Evolutionary conservation across 2,888 invertebrate species (phyloP).

Genomic region (Drosophila gaucha): DNA sequence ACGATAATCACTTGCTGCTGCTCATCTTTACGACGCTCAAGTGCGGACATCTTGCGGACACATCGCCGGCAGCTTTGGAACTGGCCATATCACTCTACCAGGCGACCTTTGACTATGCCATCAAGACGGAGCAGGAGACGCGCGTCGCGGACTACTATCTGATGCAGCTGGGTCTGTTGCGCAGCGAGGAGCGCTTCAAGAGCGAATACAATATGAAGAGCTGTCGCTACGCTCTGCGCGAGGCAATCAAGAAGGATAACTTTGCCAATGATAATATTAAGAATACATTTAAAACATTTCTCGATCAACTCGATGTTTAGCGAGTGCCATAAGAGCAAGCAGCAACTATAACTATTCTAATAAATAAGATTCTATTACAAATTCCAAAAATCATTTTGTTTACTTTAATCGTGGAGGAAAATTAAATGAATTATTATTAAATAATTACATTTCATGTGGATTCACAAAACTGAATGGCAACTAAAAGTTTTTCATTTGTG

Average conservation of each 20-base stretch:
- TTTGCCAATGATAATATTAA: conserved; percentile 81
- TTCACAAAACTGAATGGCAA: too few species aligned
- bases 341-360: conserved; percentile 7
- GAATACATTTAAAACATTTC: conserved; percentile 80
- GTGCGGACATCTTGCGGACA: conserved; percentile 80
- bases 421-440: neutral
- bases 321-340: neutral
- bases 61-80: conserved; percentile 80
- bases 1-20: conserved; percentile 81
- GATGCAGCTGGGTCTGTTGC: conserved; percentile 82
- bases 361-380: conserved; percentile 22
- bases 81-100: conserved; percentile 78
- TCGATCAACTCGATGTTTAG: conserved; percentile 75
- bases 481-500: neutral
- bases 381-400: neutral
- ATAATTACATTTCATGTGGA: neutral
- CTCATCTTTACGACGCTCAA: conserved; percentile 84
- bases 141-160: conserved; percentile 83
- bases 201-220: conserved; percentile 79
- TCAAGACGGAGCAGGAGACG: conserved; percentile 80
- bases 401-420: neutral
- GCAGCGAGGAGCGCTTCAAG: conserved; percentile 82
- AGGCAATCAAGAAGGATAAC: conserved; percentile 73
- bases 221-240: conserved; percentile 82
- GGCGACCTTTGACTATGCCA: conserved; percentile 82